A percentile compares a stretch with the other conserved stretches of the same genome.
phyloP scores from a whole-genome alignment of 2,113 vertebrate species.

The Oceanodroma tethys region DNA sequence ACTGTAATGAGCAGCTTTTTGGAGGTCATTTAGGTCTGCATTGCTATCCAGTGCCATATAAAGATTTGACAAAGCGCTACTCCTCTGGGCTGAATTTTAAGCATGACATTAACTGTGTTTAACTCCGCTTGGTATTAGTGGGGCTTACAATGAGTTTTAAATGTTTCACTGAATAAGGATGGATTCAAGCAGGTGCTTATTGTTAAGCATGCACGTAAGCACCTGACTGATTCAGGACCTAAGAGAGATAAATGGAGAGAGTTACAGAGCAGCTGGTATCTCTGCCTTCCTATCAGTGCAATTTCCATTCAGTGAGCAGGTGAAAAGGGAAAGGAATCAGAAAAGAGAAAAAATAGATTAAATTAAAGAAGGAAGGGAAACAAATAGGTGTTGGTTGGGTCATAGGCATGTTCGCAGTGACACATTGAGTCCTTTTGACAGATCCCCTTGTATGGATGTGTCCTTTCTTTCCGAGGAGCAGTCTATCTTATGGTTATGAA shows the following conservation, averaged over 20 bases:
- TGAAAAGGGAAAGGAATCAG: not conserved
- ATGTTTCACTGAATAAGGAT: not conserved
- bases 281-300: not conserved
- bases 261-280: slow-evolving; percentile 15
- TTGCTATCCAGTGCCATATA: not conserved
- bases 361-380: not conserved
- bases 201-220: not conserved
- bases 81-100: slow-evolving; percentile 10
- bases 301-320: not conserved
- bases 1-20: not conserved
- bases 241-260: slow-evolving; percentile 6
- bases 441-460: not conserved
- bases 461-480: not conserved
- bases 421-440: not conserved
- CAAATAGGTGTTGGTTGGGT: not conserved
- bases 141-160: slow-evolving; percentile 9
- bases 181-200: not conserved
- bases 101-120: not conserved
- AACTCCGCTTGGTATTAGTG: not conserved
- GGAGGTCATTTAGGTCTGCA: not conserved
- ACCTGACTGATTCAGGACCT: not conserved
- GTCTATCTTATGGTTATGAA: not conserved
- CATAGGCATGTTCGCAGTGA: not conserved
- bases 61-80: not conserved
- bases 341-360: not conserved